A percentile compares a stretch with the other conserved stretches of the same genome.
These are phyloP conservation scores for Podarcis cretensis DNA, from an alignment of 2,113 vertebrate species.

Conservation along the genomic window DNA sequence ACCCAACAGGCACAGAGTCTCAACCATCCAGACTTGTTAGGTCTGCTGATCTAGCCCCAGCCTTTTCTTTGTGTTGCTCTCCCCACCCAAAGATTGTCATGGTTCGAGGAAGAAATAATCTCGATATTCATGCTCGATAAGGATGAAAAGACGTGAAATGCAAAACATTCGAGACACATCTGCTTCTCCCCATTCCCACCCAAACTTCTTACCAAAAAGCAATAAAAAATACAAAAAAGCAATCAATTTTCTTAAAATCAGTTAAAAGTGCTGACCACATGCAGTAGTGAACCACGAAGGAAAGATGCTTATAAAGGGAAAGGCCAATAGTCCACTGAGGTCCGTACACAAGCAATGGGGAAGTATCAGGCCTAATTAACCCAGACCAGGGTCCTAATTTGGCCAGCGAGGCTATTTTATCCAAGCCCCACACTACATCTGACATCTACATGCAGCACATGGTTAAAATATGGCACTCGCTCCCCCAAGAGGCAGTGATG, in stretches of 20 bases:
- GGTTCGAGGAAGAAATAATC: conserved; percentile 21
- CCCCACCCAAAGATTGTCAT: conserved; percentile 8
- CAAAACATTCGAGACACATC: conserved; percentile 36
- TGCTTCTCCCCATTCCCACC: too few species aligned
- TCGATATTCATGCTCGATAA: conserved; percentile 46
- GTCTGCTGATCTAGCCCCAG: not conserved
- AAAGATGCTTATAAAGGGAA: too few species aligned
- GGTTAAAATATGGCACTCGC: too few species aligned
- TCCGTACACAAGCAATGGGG: too few species aligned
- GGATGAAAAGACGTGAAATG: conserved; percentile 63
- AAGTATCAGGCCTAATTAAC: too few species aligned
- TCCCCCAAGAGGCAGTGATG: too few species aligned
- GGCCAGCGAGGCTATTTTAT: too few species aligned
- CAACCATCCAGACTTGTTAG: not conserved
- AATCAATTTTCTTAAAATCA: conserved; percentile 35
- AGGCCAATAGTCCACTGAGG: too few species aligned
- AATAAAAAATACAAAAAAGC: conserved; percentile 1
- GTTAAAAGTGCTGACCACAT: conserved; percentile 49
- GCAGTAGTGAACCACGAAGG: conserved; percentile 38
- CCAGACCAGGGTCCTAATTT: too few species aligned
- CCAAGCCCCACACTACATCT: too few species aligned
- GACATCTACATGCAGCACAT: too few species aligned
- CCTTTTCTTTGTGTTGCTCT: not conserved
- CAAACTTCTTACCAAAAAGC: not conserved
- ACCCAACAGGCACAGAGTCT: not conserved